Evolutionary conservation across 2,888 invertebrate genomes (phyloP).

Genomic region (Gerris lacustris): DNA sequence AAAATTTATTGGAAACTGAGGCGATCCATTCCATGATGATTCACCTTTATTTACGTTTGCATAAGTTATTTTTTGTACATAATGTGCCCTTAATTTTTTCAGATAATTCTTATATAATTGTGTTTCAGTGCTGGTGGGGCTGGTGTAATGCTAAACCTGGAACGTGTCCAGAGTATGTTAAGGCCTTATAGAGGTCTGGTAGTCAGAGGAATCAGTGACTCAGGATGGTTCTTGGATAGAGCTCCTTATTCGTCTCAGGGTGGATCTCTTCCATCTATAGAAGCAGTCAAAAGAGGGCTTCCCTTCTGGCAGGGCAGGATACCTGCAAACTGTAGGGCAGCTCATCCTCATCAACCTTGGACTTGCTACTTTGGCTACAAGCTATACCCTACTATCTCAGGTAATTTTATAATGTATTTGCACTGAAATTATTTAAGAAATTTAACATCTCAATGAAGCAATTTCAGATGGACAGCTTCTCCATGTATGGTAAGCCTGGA

Average conservation of each 20-base stretch:
- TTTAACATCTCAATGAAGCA: neutral
- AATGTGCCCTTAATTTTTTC: too few species aligned
- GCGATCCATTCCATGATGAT: too few species aligned
- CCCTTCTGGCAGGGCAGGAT: constrained; percentile 67
- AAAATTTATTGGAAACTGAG: too few species aligned
- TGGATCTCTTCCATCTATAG: constrained; percentile 45
- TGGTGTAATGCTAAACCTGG: constrained; percentile 85
- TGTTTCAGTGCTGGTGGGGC: constrained; percentile 77
- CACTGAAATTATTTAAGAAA: neutral
- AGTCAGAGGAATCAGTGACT: constrained; percentile 78
- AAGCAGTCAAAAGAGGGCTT: constrained; percentile 61
- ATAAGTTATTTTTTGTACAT: too few species aligned
- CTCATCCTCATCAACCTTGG: constrained; percentile 66
- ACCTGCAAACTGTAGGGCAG: constrained; percentile 60
- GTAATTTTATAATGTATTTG: constrained; percentile 38
- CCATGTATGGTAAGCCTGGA: too few species aligned
- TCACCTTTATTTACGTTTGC: too few species aligned
- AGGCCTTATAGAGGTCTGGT: constrained; percentile 50
- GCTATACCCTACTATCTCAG: constrained; percentile 69
- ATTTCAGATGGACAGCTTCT: neutral
- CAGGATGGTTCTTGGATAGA: constrained; percentile 88
- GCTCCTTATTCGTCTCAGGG: constrained; percentile 53
- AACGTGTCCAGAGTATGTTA: constrained; percentile 61
- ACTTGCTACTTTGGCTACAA: constrained; percentile 85
- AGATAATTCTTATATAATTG: too few species aligned